These are phyloP conservation scores for Colletes gigas DNA, from an alignment of 1,140 invertebrate species.

Conservation along the genomic window DNA sequence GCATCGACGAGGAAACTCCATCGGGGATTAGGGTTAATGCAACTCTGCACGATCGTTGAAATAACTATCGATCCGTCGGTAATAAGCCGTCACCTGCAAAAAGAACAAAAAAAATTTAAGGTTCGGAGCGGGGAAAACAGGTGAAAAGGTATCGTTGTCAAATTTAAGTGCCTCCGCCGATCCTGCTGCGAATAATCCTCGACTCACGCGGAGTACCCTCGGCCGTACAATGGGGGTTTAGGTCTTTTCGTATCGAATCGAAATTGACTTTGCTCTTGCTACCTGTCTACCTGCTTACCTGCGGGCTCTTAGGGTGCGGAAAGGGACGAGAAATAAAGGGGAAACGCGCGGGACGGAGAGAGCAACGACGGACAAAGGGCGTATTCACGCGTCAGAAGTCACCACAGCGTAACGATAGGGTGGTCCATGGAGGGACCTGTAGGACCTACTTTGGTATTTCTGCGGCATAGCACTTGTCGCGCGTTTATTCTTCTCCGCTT, in stretches of 20 bases:
- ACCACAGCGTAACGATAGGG: slow-evolving; percentile 66
- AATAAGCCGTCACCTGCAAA: background rate
- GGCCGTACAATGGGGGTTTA: slow-evolving; percentile 20
- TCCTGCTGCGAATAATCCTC: slow-evolving; percentile 11
- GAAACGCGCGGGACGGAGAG: slow-evolving; percentile 3
- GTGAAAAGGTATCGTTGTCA: slow-evolving; percentile 11
- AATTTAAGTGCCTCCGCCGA: background rate
- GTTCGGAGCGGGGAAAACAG: background rate
- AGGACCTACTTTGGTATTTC: slow-evolving; percentile 64
- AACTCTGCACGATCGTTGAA: no score
- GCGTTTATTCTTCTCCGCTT: slow-evolving; percentile 43
- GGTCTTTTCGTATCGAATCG: slow-evolving; percentile 58
- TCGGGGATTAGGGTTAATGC: no score
- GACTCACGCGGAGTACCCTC: background rate
- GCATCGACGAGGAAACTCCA: no score
- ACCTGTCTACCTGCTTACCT: slow-evolving; percentile 62
- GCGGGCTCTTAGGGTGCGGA: slow-evolving; percentile 19
- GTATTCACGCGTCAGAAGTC: slow-evolving; percentile 74
- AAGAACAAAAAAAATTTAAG: background rate
- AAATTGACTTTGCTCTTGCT: slow-evolving; percentile 60
- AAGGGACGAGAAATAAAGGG: slow-evolving; percentile 22
- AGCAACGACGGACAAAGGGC: slow-evolving; percentile 66
- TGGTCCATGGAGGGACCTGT: slow-evolving; percentile 61
- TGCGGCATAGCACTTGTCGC: slow-evolving; percentile 63
- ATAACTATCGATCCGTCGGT: no score